Evolutionary conservation across 2,113 vertebrate genomes (phyloP), one percentile per base, ranked within the genome.

Genomic region (Lophochroa leadbeateri): DNA sequence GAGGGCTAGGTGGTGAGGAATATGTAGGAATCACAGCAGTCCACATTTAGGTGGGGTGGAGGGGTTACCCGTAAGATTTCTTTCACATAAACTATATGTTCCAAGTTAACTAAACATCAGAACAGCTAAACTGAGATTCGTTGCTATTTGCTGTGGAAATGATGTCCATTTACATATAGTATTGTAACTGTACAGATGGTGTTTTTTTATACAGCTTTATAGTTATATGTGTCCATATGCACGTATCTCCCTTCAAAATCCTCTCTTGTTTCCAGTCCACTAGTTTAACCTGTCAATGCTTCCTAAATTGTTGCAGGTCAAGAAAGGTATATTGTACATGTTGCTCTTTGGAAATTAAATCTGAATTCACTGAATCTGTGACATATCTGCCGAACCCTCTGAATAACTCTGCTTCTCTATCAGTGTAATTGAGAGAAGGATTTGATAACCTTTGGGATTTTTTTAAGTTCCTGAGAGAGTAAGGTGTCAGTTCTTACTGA

Each of bases 211-310:
- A 49, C 39, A 63, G 19, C 13, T 85, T 91, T 90, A 25, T 72
- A 29, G 60, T 61, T 75, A 5, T 46, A 16, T 82, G 13, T 72
- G 8, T 28, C 4, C 29, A 11, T 72, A 20, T 0, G 0, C 8
- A 4, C 52, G 8, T 49, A 44, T 65, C 28, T 80, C 18, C 47
- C 16, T 85, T 72, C 37, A 80, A 77, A 95, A 83, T 82, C 28
- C 29, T 77, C 17, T 83, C 35, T 41, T 65, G 77, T 90, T 97
- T 91, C 64, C 69, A 71, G 35, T 69, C 41, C 20, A 72, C 11
- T 61, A 71, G 47, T 94, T 92, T 50, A 33, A 50, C 82, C 55
- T 94, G 49, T 87, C 68, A 57, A 37, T 92, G 44, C 5, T 75
- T 79, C 35, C 76, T 94, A 71, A 81, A 60, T 77, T 49, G 37